A percentile compares a stretch with the other conserved stretches of the same genome.
Evolutionary conservation across 1,140 invertebrate genomes (phyloP).

Genomic region (Conopomorpha cramerella): DNA sequence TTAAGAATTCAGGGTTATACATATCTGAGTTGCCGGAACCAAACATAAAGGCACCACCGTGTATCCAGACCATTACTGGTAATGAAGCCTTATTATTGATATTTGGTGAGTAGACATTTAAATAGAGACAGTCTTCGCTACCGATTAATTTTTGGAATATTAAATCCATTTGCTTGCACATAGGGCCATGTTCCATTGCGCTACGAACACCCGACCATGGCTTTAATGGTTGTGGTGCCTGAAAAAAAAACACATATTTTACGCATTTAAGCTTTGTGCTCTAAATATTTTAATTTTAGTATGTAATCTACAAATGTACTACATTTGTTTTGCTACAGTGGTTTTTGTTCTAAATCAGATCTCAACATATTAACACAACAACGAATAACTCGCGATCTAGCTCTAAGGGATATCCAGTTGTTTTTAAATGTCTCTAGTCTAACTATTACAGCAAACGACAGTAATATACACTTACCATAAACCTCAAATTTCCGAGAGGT

Average conservation of each 20-base stretch:
- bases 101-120: conserved; percentile 31
- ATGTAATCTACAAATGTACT: too few relatives aligned
- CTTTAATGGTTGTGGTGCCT: conserved; percentile 49
- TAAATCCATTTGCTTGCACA: conserved; percentile 12
- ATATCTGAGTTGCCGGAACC: conserved; percentile 15
- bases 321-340: too few relatives aligned
- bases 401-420: neutral
- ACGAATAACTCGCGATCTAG: too few relatives aligned
- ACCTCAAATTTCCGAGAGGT: conserved; percentile 34
- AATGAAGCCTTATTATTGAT: conserved; percentile 10
- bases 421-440: neutral
- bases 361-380: too few relatives aligned
- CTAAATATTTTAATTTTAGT: too few relatives aligned
- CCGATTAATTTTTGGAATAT: conserved; percentile 12
- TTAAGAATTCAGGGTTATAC: conserved; percentile 63
- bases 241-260: too few relatives aligned
- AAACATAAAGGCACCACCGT: conserved; percentile 37
- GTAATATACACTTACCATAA: conserved; percentile 6
- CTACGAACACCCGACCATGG: conserved; percentile 57
- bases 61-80: conserved; percentile 46
- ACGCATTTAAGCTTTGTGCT: too few relatives aligned
- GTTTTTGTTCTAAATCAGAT: too few relatives aligned
- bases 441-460: neutral
- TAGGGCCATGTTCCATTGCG: conserved; percentile 48
- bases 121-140: conserved; percentile 52